A percentile compares a stretch with the other conserved stretches of the same genome.
Evolutionary conservation across 2,797 vertebrate genomes (phyloP).

Genomic region (Tapera naevia): DNA sequence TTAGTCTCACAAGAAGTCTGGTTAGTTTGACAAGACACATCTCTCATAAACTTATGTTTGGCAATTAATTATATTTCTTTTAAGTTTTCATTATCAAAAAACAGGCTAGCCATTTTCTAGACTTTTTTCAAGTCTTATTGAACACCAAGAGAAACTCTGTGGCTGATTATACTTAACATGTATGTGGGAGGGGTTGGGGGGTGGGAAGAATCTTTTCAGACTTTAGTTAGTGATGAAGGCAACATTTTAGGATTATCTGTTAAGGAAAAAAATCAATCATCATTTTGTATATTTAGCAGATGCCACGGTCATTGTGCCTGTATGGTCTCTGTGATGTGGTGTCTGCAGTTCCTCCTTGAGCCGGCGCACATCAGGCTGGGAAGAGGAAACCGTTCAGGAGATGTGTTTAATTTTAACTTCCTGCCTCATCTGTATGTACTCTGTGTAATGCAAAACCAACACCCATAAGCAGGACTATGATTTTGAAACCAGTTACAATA

Average conservation of each 20-base stretch:
- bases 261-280: background rate
- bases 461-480: background rate
- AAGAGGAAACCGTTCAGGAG: background rate
- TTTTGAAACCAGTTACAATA: background rate
- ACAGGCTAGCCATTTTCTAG: background rate
- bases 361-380: background rate
- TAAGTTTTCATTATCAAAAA: background rate
- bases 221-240: background rate
- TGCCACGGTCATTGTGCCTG: background rate
- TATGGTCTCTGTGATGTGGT: background rate
- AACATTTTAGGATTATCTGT: background rate
- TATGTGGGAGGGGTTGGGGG: too few species aligned
- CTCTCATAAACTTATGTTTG: background rate
- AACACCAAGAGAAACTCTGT: background rate
- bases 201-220: background rate
- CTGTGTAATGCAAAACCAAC: background rate
- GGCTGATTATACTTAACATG: background rate
- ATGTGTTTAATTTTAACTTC: background rate
- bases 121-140: background rate
- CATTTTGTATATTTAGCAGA: background rate
- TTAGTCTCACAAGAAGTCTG: background rate
- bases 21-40: background rate
- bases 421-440: background rate
- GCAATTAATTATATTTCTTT: background rate
- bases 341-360: background rate